phyloP scores from a whole-genome alignment of 2,113 vertebrate species.

The Terrapene triunguis region DNA sequence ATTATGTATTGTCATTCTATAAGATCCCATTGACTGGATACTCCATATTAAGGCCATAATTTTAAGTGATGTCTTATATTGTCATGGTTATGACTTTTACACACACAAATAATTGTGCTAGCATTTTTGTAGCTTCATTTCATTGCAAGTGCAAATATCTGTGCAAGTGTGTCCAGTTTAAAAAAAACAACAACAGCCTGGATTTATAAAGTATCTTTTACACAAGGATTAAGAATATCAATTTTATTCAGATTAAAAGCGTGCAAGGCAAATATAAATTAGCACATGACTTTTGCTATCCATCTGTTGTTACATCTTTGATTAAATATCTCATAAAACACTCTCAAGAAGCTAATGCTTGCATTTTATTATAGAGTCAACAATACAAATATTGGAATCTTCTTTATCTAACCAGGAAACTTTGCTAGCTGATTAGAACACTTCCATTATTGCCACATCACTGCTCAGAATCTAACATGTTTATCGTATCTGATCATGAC shows the following conservation, averaged over 20 bases:
- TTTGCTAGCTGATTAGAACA: not conserved
- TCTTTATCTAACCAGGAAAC: not conserved
- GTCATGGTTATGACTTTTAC: not conserved
- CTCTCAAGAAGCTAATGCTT: not conserved
- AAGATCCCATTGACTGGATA: not conserved
- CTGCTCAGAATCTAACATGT: not conserved
- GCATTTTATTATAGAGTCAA: not conserved
- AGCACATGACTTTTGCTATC: not conserved
- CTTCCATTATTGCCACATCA: not conserved
- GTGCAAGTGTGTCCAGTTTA: not conserved
- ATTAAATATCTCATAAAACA: not conserved
- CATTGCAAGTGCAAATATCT: not conserved
- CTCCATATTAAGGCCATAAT: not conserved
- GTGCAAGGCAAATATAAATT: not conserved
- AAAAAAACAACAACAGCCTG: not conserved
- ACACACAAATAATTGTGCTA: not conserved
- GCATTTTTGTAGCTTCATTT: not conserved
- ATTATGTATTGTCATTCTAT: not conserved
- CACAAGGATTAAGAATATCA: not conserved
- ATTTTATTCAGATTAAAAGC: not conserved
- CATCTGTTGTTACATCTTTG: not conserved
- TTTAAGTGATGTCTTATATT: not conserved
- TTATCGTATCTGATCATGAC: not conserved
- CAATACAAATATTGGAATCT: not conserved
- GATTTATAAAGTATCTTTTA: conserved; percentile 45